Evolutionary conservation across 2,113 vertebrate genomes (phyloP).

Genomic region (Casuarius casuarius): DNA sequence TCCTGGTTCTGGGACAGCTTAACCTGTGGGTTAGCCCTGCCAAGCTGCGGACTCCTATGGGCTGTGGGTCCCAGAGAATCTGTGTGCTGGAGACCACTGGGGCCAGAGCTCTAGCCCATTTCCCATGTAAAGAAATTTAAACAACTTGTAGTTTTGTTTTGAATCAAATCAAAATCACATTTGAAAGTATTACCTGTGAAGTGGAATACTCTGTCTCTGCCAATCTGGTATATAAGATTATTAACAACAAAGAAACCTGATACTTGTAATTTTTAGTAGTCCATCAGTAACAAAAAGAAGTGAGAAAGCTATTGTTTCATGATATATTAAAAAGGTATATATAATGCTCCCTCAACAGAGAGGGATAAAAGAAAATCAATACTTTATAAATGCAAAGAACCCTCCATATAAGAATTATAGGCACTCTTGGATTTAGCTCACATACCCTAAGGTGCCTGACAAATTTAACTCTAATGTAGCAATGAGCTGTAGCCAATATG

Average conservation of each 20-base stretch:
- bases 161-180: neutral
- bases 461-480: neutral
- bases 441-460: neutral
- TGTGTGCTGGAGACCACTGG: fast-evolving
- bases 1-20: neutral
- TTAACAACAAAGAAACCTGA: neutral
- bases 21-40: neutral
- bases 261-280: neutral
- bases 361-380: neutral
- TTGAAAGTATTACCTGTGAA: neutral
- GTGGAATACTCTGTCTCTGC: neutral
- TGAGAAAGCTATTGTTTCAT: neutral
- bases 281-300: neutral
- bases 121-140: neutral
- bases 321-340: neutral
- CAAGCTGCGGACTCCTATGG: neutral
- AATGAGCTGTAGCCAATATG: neutral
- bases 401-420: neutral
- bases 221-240: neutral
- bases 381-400: neutral
- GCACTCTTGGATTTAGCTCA: neutral
- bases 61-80: neutral
- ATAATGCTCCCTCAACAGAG: neutral
- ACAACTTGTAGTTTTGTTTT: neutral
- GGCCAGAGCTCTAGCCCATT: neutral